Base-by-base conservation (phyloP, 2,113 vertebrate species). In the Epinephelus cyanopodus region DNA sequence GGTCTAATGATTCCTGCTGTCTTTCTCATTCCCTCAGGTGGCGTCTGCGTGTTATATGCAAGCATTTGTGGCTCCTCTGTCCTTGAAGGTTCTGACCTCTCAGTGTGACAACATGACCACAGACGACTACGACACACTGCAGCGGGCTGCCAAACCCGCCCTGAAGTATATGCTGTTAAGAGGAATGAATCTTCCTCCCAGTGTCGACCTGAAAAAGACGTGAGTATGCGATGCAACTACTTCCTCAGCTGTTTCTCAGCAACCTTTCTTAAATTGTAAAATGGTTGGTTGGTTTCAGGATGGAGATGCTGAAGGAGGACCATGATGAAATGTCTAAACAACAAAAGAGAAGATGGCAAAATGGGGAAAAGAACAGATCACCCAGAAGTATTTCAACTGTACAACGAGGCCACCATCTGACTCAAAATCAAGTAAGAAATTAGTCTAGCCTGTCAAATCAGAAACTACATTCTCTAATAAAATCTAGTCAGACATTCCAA, bases 301-400 rank as follows among this genome's bases (percentile, higher is more conserved):
- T 94, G 92, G 70, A 73, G 42, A 80, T 87, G 84, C 79, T 95
- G 9, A 56, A 47, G 52, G 79, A 87, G 2, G 64, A 81, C 47
- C 86, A 89, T 37, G n/a, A 12, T 1, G 1, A 6, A 21, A 90
- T 92, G 64, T 78, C 92, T n/a, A 53, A 89, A 4, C 21, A 42
- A 2, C 81, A 92, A 62, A 91, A 60, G 58, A 58, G 23, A 6
- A 27, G 13, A 86, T 95, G 69, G 64, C 39, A 2, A 74, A 73
- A 1, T 95, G 94, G 95, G 67, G 57, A 1, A 95, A 91, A 79
- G 79, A 89, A 4, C 87, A 82, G 65, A 77, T 95, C 53, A 6
- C 37, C 7, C 57, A 87, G 65, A 89, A 88, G 19, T 3, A 86
- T 60, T 91, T 85, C 66, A 92, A 47, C 83, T 95, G 93, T 60